Evolutionary conservation across 1,140 invertebrate species (phyloP), one percentile per base, ranked within the genome.

Genomic region (Trichonephila inaurata): DNA sequence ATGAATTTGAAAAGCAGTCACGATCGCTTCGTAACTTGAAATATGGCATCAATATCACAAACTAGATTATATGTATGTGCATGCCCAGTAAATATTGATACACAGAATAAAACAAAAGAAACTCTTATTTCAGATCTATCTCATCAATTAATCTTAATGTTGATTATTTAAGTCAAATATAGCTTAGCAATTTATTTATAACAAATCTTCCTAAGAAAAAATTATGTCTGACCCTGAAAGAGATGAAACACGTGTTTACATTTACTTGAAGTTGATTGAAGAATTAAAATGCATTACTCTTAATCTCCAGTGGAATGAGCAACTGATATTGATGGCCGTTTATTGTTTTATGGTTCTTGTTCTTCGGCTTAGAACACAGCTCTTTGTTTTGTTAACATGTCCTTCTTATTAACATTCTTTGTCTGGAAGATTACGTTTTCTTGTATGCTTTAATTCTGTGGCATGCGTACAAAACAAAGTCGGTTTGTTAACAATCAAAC

Each of bases 341-440:
- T 77, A 77, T 77, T 77, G 28, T 77, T 77, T 77, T 16, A 77
- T 77, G 28, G 33, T 77, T 33, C 28, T 77, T 77, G 72, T 77
- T 24, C 66, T 24, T 77, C 16, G 72, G 28, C 18, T 77, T 40
- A 33, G 12, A 77, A 16, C 72, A 40, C 72, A 8, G 6, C 14
- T 33, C 72, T 77, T 77, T 77, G 72, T 77, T 77, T 77, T 33
- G 28, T 40, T 77, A 18, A 19, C 72, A 77, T 40, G 16, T 18
- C 4, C 18, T 77, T 77, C 28, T 33, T 33, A 19, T 33, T 77
- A 28, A 40, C n/a, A 33, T 77, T 77, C 72, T 77, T 69, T 77
- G 72, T 77, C 14, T 77, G 18, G 72, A 77, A 77, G 72, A 77
- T 77, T 77, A 77, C 28, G 72, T 40, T 77, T 33, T 19, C 24